Evolutionary conservation across 2,113 vertebrate species (phyloP).

Genomic region (Callospermophilus lateralis): DNA sequence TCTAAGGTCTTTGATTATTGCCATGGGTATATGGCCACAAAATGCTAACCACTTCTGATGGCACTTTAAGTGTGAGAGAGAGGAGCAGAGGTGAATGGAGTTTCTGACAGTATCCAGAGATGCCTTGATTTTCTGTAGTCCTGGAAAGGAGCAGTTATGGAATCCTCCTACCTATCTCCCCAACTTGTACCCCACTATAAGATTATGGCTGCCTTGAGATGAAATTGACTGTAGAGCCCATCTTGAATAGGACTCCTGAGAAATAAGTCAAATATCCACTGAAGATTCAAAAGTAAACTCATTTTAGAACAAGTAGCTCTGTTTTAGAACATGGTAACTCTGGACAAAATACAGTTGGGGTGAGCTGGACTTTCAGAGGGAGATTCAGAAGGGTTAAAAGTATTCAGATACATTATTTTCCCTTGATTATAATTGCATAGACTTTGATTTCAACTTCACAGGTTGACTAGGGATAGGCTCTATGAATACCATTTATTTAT

Average conservation of each 20-base stretch:
- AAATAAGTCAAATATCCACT: neutral
- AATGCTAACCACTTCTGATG: neutral
- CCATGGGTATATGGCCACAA: neutral
- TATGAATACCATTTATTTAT: neutral
- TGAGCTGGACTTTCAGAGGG: neutral
- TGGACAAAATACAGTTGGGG: neutral
- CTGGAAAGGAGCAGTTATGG: neutral
- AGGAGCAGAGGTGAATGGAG: neutral
- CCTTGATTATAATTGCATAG: neutral
- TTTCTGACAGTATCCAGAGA: neutral
- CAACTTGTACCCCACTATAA: neutral
- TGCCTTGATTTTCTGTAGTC: neutral
- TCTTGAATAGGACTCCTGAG: neutral
- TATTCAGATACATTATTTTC: neutral
- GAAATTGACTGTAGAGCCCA: neutral
- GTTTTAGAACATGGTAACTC: neutral
- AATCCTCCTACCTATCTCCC: neutral
- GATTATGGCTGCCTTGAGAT: neutral
- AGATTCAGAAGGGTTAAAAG: neutral
- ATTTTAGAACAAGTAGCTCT: neutral
- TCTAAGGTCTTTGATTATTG: neutral
- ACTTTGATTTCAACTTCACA: neutral
- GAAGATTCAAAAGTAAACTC: neutral
- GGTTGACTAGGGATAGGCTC: neutral
- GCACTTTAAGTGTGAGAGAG: neutral